These are phyloP conservation scores for Onychostruthus taczanowskii DNA, from an alignment of 2,113 vertebrate species.

Conservation along the genomic window DNA sequence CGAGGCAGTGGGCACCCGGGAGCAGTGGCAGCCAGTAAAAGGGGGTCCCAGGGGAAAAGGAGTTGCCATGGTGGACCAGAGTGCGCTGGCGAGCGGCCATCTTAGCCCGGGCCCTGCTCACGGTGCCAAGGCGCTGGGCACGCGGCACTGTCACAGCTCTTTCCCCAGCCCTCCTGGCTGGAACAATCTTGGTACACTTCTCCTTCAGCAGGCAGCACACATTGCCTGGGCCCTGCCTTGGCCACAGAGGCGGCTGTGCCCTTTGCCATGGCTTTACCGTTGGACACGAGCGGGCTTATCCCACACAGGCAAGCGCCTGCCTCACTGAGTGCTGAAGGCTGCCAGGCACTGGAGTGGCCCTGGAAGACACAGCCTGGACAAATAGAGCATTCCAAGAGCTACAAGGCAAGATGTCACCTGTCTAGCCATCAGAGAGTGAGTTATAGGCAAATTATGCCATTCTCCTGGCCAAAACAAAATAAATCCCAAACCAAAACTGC, in stretches of 20 bases:
- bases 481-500: neutral
- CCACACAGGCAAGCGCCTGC: accelerated
- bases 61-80: neutral
- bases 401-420: neutral
- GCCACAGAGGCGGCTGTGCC: accelerated
- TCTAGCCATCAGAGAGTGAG: neutral
- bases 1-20: neutral
- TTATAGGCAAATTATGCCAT: neutral
- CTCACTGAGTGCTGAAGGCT: neutral
- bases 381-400: neutral
- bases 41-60: neutral
- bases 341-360: neutral
- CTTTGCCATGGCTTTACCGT: neutral
- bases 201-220: neutral
- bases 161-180: neutral
- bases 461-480: neutral
- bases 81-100: neutral
- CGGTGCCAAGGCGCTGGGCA: neutral
- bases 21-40: neutral
- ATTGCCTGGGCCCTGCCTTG: accelerated
- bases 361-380: accelerated
- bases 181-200: neutral
- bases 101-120: neutral
- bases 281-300: accelerated
- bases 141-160: neutral